These are phyloP conservation scores for Ammodytes dubius DNA, from an alignment of 2,113 vertebrate species.

Conservation along the genomic window DNA sequence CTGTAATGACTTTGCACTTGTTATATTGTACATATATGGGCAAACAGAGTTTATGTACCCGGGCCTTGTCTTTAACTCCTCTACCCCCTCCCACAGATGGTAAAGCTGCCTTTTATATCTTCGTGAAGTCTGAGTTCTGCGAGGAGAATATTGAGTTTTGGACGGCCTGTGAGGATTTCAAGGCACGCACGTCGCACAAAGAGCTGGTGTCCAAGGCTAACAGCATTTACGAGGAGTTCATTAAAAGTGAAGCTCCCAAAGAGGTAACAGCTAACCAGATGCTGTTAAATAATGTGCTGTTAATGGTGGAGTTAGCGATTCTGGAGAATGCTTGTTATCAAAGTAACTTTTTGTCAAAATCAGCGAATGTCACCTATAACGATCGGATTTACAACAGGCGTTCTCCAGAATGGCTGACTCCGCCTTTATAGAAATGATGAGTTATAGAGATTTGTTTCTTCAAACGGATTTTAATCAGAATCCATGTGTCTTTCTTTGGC, in stretches of 20 bases:
- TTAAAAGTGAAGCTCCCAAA: conserved; percentile 91
- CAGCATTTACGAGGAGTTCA: conserved; percentile 91
- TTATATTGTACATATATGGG: conserved; percentile 17
- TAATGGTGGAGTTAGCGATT: not conserved
- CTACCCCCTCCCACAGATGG: conserved; percentile 79
- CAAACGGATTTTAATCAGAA: not conserved
- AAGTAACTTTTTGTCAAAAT: no score
- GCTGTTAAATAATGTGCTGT: not conserved
- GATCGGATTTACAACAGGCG: no score
- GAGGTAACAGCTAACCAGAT: conserved; percentile 84
- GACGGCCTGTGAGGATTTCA: conserved; percentile 89
- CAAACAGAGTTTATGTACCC: not conserved
- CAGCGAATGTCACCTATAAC: no score
- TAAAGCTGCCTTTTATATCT: conserved; percentile 84
- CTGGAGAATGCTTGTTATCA: no score
- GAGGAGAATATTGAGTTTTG: conserved; percentile 94
- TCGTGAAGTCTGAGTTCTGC: conserved; percentile 89
- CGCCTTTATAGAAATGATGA: no score
- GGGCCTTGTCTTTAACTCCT: not conserved
- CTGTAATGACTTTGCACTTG: conserved; percentile 8
- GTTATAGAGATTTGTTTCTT: no score
- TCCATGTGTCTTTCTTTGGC: not conserved
- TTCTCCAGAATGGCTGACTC: no score
- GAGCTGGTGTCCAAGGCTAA: conserved; percentile 87
- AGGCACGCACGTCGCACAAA: conserved; percentile 84